These are phyloP conservation scores for Scylla paramamosain DNA, from an alignment of 1,140 invertebrate species.

Conservation along the genomic window DNA sequence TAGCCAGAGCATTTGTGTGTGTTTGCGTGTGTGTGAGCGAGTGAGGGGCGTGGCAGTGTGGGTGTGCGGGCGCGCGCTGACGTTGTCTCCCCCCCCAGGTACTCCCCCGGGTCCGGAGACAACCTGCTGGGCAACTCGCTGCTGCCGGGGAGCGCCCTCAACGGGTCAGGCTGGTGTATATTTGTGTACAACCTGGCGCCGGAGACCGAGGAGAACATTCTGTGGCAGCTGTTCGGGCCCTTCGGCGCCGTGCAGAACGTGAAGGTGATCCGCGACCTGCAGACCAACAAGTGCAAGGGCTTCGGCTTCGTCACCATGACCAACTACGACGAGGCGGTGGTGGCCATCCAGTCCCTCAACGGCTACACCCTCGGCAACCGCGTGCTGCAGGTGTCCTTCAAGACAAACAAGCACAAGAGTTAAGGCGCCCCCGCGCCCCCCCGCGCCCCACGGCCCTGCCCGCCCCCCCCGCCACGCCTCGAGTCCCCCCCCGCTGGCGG, in stretches of 20 bases:
- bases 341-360: conserved; percentile 98
- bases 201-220: conserved; percentile 98
- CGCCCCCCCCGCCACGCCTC: not conserved
- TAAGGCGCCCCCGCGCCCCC: conserved; percentile 62
- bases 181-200: conserved; percentile 99
- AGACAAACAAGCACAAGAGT: conserved; percentile 85
- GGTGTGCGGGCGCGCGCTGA: conserved; percentile 46
- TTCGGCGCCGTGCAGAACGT: conserved; percentile 99
- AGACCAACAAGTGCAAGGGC: conserved; percentile 99
- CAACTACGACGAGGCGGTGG: conserved; percentile 98
- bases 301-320: conserved; percentile 99
- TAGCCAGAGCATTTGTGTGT: conserved; percentile 52
- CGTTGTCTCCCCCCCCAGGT: conserved; percentile 83
- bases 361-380: conserved; percentile 98
- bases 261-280: conserved; percentile 97
- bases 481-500: conserved; percentile 41
- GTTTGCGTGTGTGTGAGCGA: conserved; percentile 40
- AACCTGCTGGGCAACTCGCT: conserved; percentile 90
- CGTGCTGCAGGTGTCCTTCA: conserved; percentile 99
- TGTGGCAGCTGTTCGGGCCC: conserved; percentile 99
- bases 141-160: conserved; percentile 85
- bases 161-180: conserved; percentile 96
- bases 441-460: not conserved
- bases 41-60: conserved; percentile 45
- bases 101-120: conserved; percentile 96